These are phyloP conservation scores for Neoitamus cyanurus DNA, from an alignment of 2,888 invertebrate species.

Conservation along the genomic window DNA sequence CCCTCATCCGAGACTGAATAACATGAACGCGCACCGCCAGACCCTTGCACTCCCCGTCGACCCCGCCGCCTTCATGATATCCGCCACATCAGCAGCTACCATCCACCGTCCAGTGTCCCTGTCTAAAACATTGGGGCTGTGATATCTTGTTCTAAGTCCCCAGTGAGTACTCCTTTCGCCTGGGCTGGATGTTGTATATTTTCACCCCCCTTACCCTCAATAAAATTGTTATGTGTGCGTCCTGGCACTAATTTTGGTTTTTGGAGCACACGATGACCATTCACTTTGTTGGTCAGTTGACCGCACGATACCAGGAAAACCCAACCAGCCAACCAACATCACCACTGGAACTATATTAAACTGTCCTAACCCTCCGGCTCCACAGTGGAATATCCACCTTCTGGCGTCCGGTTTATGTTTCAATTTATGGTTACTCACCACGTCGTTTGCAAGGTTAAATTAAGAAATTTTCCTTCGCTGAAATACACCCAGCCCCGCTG, in stretches of 20 bases:
- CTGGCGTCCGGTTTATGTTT: conserved; percentile 38
- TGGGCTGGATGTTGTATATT: not conserved
- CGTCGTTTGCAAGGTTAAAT: conserved; percentile 26
- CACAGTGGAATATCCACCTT: conserved; percentile 8
- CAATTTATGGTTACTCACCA: conserved; percentile 34
- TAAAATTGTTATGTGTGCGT: conserved; percentile 46
- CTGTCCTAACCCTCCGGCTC: conserved; percentile 24
- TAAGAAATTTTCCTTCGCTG: conserved; percentile 46
- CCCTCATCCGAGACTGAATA: conserved; percentile 44
- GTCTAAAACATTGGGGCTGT: conserved; percentile 31
- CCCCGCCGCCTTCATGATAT: not conserved
- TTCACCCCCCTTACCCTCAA: not conserved
- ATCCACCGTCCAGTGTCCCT: not conserved
- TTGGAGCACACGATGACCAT: conserved; percentile 47
- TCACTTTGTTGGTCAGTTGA: conserved; percentile 48
- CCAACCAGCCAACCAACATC: conserved; percentile 35
- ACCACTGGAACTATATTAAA: conserved; percentile 45
- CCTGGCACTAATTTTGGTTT: conserved; percentile 48
- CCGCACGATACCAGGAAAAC: conserved; percentile 42
- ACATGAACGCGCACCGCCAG: conserved; percentile 39
- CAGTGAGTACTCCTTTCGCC: conserved; percentile 8
- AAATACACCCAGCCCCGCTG: not conserved
- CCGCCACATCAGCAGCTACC: not conserved
- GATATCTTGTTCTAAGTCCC: conserved; percentile 47
- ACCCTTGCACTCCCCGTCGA: not conserved